Evolutionary conservation across 1,140 invertebrate species (phyloP).

Genomic region (Agrypnia vestita): DNA sequence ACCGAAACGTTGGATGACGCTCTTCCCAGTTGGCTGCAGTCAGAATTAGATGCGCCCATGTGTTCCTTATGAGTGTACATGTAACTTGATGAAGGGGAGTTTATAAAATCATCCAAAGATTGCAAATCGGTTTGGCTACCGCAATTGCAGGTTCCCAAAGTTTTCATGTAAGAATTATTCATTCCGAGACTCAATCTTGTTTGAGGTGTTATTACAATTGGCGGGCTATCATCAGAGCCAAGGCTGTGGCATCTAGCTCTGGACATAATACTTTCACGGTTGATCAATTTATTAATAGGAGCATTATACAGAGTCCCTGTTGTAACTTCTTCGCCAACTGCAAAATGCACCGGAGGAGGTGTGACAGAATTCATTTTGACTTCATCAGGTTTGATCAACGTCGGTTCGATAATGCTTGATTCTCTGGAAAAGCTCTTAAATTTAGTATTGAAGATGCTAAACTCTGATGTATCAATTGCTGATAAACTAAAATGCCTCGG

Average conservation of each 20-base stretch:
- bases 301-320: constrained; percentile 66
- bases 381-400: constrained; percentile 63
- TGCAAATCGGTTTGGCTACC: constrained; percentile 82
- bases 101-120: constrained; percentile 73
- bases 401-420: constrained; percentile 67
- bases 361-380: constrained; percentile 55
- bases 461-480: constrained; percentile 74
- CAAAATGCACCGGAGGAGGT: constrained; percentile 76
- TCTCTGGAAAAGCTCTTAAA: constrained; percentile 69
- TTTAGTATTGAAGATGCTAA: constrained; percentile 69
- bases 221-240: constrained; percentile 72
- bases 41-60: constrained; percentile 69
- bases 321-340: constrained; percentile 78
- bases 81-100: constrained; percentile 72
- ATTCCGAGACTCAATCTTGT: constrained; percentile 77
- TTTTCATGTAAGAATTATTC: constrained; percentile 67
- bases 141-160: constrained; percentile 76
- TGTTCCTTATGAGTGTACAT: constrained; percentile 67
- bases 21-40: constrained; percentile 75
- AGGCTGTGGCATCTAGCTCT: constrained; percentile 76
- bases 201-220: constrained; percentile 74
- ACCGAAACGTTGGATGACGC: constrained; percentile 75
- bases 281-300: constrained; percentile 61
- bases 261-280: constrained; percentile 61
- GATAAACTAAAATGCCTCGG: constrained; percentile 77